Evolutionary conservation across 92 coral and sea anemone genomes (phyloP), one percentile per base, ranked within the genome.

Genomic region (Plumapathes pennacea): DNA sequence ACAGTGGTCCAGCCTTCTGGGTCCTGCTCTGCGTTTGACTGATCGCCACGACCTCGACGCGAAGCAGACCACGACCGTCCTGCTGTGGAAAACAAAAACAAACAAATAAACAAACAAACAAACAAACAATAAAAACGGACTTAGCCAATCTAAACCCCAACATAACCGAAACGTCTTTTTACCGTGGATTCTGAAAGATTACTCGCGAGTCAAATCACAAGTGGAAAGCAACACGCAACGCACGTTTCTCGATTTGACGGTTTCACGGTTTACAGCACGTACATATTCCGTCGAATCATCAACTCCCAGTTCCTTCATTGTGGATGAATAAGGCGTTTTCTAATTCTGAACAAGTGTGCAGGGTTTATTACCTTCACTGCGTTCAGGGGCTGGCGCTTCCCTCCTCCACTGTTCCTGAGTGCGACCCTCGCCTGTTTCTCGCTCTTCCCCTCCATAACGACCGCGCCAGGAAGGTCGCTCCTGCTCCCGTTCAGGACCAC

Each of bases 11-110:
- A 82, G 14, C 89, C 89, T n/a, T 82, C 89, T 7, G 70, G 58
- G 29, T 82, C 89, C 36, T 57, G 30, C 8, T 82, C 83, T 42
- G 53, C 66, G 10, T 60, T 74, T 13, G 78, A 67, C 26, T 78
- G 83, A n/a, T 83, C 73, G 34, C 74, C 88, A 5, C 88, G 88
- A 9, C 88, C 88, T 39, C 88, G 88, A 32, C 88, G 74, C 13
- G 88, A 74, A 11, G 88, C 88, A 41, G 88, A 81, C 83, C 83
- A 81, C 15, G 88, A 81, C 34, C 74, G 74, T 4, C 88, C 89
- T 82, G 41, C 32, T 40, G 54, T 0, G 10, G 25, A 15, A 56
- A 38, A 47, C 34, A 2, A n/a, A n/a, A n/a, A n/a, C n/a, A n/a
- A n/a, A n/a, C n/a, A 47, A 8, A 18, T 33, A 1, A 10, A 6